A percentile compares a stretch with the other conserved stretches of the same genome.
phyloP scores from a whole-genome alignment of 2,113 vertebrate species.

The Cisticola juncidis region DNA sequence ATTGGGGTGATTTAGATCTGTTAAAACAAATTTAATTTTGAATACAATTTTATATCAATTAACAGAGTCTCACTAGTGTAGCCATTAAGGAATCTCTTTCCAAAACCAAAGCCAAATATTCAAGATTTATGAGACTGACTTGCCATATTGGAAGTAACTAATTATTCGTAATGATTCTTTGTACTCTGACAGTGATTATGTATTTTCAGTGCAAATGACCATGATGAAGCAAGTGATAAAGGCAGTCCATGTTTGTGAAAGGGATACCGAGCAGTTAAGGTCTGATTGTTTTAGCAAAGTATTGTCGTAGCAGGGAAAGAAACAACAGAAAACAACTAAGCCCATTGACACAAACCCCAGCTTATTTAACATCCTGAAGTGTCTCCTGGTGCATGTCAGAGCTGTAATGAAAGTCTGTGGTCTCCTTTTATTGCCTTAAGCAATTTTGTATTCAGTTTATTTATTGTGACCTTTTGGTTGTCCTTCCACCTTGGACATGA shows the following conservation, averaged over 20 bases:
- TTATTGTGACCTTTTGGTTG: constrained; percentile 40
- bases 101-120: constrained; percentile 47
- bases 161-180: constrained; percentile 41
- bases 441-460: constrained; percentile 29
- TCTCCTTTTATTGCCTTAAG: neutral
- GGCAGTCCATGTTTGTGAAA: neutral
- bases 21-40: constrained; percentile 58
- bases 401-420: neutral
- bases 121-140: constrained; percentile 50
- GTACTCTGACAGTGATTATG: constrained; percentile 44
- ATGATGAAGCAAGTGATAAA: constrained; percentile 18
- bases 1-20: constrained; percentile 49
- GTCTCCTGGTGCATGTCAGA: neutral
- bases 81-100: constrained; percentile 48
- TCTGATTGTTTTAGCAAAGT: neutral
- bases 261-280: neutral
- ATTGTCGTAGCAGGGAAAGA: neutral
- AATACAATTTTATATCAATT: constrained; percentile 62
- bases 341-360: neutral
- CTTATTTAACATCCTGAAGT: neutral
- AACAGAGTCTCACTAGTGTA: constrained; percentile 43
- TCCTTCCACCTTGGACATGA: neutral
- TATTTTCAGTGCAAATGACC: constrained; percentile 59
- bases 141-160: constrained; percentile 41
- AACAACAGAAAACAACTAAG: neutral